Evolutionary conservation across 2,797 vertebrate species (phyloP).

Genomic region (Eutrigla gurnardus): DNA sequence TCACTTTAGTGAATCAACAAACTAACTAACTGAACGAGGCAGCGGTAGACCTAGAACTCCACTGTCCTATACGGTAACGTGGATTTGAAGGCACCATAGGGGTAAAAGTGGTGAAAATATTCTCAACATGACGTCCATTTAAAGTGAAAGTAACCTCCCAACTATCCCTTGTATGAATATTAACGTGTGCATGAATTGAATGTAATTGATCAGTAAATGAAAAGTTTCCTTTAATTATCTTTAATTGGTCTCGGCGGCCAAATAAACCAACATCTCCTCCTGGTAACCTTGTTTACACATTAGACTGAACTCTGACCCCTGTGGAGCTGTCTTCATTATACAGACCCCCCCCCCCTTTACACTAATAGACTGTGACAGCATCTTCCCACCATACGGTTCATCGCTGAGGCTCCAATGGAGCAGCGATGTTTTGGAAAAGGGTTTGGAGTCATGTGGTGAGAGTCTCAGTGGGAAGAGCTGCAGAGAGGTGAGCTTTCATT

Average conservation of each 20-base stretch:
- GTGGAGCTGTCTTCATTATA: neutral
- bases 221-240: neutral
- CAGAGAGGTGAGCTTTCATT: constrained; percentile 42
- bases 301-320: neutral
- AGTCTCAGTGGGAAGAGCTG: constrained; percentile 17
- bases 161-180: too few species aligned
- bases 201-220: too few species aligned
- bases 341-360: neutral
- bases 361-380: constrained; percentile 22
- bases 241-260: neutral
- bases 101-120: too few species aligned
- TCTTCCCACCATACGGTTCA: constrained; percentile 32
- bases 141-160: too few species aligned
- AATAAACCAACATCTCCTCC: neutral
- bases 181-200: too few species aligned
- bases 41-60: too few species aligned
- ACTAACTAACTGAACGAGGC: too few species aligned
- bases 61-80: too few species aligned
- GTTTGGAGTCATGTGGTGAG: constrained; percentile 24
- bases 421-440: constrained; percentile 1
- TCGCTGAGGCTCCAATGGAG: neutral
- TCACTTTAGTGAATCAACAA: too few species aligned
- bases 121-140: too few species aligned
- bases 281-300: neutral
- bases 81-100: too few species aligned